Base-by-base conservation (phyloP, 2,113 vertebrate genomes). In the Malurus elegans region DNA sequence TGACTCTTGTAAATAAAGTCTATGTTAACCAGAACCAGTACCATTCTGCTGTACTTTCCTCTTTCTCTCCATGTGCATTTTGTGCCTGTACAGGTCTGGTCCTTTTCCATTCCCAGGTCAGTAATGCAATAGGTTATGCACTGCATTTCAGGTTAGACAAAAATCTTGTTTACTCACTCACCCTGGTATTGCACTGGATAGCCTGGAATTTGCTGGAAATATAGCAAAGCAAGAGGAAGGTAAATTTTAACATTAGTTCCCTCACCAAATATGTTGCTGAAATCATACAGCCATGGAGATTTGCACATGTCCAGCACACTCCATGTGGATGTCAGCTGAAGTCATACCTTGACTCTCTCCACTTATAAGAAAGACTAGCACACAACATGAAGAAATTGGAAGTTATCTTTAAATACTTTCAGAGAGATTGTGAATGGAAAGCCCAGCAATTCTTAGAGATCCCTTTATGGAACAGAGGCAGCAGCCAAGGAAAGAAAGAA, bases 401-500 rank as follows among this genome's bases (percentile, higher is more conserved):
- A 67, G 57, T 53, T 42, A 78, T 78, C 65, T 89, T 57, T 29
- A 74, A 48, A 75, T 61, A 18, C 57, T 67, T 76, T 92, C 19
- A 58, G 62, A 60, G 36, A 81, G 44, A 85, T 61, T 51, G 31
- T 26, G 64, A 70, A 76, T 16, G 26, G 65, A 40, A 75, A 92
- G 21, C 12, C n/a, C 71, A 82, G 64, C 10, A 13, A 45, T 79
- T 88, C 66, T 88, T 90, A 44, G 51, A 80, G 31, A 65, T 71
- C 18, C 36, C 21, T 91, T 94, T 83, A 90, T 80, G 34, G 54
- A 90, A 91, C 50, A 81, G 72, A 34, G 79, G 67, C 69, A 88
- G 65, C 71, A 96, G 75, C 34, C 82, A 92, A 31, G 54, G 72
- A 89, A 94, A 88, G 28, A 80, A 96, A 81, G n/a, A 90, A 72